phyloP scores from a whole-genome alignment of 1,140 invertebrate species.

The Drosophila santomea region DNA sequence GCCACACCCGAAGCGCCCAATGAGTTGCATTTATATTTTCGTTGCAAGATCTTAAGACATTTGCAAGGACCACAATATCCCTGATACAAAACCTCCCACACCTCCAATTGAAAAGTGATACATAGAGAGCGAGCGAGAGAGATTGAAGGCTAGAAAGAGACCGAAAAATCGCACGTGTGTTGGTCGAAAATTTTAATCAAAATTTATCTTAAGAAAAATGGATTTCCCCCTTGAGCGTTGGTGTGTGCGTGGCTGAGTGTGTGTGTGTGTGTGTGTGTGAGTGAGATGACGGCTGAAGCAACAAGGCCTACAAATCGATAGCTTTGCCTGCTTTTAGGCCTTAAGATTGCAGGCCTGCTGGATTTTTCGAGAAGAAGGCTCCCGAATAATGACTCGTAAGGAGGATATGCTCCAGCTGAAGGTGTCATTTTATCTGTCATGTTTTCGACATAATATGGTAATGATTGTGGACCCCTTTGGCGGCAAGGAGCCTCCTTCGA shows the following conservation, averaged over 20 bases:
- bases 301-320: slow-evolving; percentile 62
- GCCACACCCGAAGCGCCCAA: slow-evolving; percentile 22
- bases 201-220: slow-evolving; percentile 81
- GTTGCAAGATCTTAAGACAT: slow-evolving; percentile 76
- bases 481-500: slow-evolving; percentile 31
- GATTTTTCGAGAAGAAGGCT: slow-evolving; percentile 31
- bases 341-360: slow-evolving; percentile 40
- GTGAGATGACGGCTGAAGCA: slow-evolving; percentile 59
- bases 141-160: slow-evolving; percentile 17
- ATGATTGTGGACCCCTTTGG: slow-evolving; percentile 1
- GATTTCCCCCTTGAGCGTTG: slow-evolving; percentile 26
- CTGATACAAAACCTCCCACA: background rate
- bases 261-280: slow-evolving; percentile 30
- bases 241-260: background rate
- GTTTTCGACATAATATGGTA: slow-evolving; percentile 2
- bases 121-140: slow-evolving; percentile 44
- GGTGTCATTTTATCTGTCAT: slow-evolving; percentile 17
- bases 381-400: slow-evolving; percentile 69
- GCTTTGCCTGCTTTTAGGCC: slow-evolving; percentile 66
- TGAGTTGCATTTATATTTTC: slow-evolving; percentile 23
- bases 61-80: slow-evolving; percentile 6
- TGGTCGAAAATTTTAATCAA: slow-evolving; percentile 80
- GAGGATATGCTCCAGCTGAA: slow-evolving; percentile 10
- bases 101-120: slow-evolving; percentile 31
- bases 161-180: slow-evolving; percentile 41